Evolutionary conservation across 2,797 vertebrate species (phyloP).

Genomic region (Ctenosaura bakeri): DNA sequence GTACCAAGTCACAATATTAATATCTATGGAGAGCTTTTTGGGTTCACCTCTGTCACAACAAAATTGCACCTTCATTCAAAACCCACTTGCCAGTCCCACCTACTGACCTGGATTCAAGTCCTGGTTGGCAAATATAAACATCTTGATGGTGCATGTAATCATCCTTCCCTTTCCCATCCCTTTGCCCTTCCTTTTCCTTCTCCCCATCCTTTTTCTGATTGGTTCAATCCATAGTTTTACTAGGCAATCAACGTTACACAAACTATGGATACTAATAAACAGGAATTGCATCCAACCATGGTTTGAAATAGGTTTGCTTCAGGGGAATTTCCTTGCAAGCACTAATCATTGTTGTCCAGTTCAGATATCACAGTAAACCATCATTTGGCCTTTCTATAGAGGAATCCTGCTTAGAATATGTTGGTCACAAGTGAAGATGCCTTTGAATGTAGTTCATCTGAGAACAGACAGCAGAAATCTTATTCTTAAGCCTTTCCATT

Average conservation of each 20-base stretch:
- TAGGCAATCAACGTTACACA: background rate
- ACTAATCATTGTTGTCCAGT: background rate
- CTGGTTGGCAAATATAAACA: background rate
- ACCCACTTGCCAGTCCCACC: background rate
- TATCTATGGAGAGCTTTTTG: background rate
- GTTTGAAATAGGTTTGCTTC: background rate
- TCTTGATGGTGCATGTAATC: background rate
- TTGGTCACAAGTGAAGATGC: accelerated
- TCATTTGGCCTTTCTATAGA: background rate
- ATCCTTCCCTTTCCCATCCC: background rate
- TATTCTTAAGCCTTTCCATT: slow-evolving; percentile 54
- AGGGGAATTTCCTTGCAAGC: background rate
- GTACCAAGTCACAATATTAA: background rate
- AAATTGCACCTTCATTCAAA: background rate
- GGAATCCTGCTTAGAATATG: background rate
- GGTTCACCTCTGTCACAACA: background rate
- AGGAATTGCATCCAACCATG: background rate
- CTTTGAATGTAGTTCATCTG: background rate
- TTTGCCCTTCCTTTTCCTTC: background rate
- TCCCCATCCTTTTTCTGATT: background rate
- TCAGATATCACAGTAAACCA: background rate
- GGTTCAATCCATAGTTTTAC: background rate
- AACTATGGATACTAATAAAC: background rate
- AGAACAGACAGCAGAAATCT: background rate
- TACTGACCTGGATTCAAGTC: background rate